Base-by-base conservation (phyloP, 2,888 invertebrate genomes). In the Galerucella nymphaeae region DNA sequence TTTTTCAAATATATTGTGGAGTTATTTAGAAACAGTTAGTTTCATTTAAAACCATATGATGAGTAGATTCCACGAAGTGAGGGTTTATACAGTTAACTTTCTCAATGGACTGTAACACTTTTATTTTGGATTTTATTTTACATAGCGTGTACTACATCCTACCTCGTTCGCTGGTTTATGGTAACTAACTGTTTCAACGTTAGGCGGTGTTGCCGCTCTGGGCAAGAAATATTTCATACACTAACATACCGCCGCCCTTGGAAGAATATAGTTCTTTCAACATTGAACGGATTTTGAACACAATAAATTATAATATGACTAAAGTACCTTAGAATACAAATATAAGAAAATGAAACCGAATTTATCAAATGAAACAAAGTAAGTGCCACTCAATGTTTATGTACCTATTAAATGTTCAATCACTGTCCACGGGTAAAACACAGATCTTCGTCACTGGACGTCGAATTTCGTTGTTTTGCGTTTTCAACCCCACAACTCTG, bases 361-460 rank as follows among this genome's bases (percentile, higher is more conserved):
- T 13, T 14, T 45, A 45, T 13, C 45, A 38, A 11, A 45, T 45
- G 45, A 13, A 45, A 11, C 10, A 14, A 45, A 14, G 45, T 45
- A 11, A 45, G 14, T 45, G 5, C 5, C 45, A 45, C 45, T 45
- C 2, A 45, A 45, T 45, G 11, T 11, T 45, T 38, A 9, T 38
- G 30, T 45, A 13, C n/a, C n/a, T n/a, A n/a, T 45, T 45, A 45
- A 14, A 16, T 50, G n/a, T 50, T 50, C 50, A 50, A n/a, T n/a
- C n/a, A 45, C 4, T 45, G 11, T 45, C 42, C 13, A 45, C 2
- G 42, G 50, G 16, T n/a, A 50, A 50, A 2, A 50, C 50, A 6
- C 50, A 50, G 14, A 50, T 50, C 50, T 50, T 50, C 14, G 50
- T n/a, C 14, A 50, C 50, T n/a, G 50, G 50, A n/a, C 50, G n/a